Evolutionary conservation across 2,888 invertebrate species (phyloP).

Genomic region (Melanostoma scalare): DNA sequence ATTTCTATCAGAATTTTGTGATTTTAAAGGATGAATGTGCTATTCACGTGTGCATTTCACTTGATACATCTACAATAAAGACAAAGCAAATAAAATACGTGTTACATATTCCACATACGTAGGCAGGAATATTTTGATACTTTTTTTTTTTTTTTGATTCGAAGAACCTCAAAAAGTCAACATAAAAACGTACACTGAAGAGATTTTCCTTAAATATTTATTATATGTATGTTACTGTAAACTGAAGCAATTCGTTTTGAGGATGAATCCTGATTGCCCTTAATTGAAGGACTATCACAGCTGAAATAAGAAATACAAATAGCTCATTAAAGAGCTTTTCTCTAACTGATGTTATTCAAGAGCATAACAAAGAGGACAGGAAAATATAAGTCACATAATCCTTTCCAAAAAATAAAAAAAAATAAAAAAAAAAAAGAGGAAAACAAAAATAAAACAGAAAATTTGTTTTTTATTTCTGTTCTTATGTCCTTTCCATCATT

Average conservation of each 20-base stretch:
- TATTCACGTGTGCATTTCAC: not conserved
- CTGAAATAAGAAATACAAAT: conserved; percentile 60
- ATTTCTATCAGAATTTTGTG: not conserved
- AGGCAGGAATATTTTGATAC: not conserved
- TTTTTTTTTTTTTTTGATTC: no score
- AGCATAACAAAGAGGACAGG: conserved; percentile 35
- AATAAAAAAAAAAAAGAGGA: not conserved
- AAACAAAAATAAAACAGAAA: conserved; percentile 8
- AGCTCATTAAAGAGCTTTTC: conserved; percentile 56
- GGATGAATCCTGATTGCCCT: conserved; percentile 59
- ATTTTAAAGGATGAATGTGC: not conserved
- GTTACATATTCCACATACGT: conserved; percentile 1
- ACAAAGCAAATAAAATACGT: not conserved
- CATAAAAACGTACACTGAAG: not conserved
- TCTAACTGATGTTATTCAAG: conserved; percentile 22
- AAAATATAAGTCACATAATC: conserved; percentile 52
- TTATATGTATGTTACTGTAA: conserved; percentile 42
- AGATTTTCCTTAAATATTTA: conserved; percentile 9
- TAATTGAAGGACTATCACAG: conserved; percentile 67
- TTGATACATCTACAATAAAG: not conserved
- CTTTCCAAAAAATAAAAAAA: conserved; percentile 32
- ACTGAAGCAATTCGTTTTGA: conserved; percentile 51
- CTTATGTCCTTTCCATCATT: conserved; percentile 39
- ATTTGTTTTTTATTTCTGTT: conserved; percentile 50
- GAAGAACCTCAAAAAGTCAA: not conserved